Conservation (phyloP, 2,113 vertebrate species). For the Murina feae region DNA sequence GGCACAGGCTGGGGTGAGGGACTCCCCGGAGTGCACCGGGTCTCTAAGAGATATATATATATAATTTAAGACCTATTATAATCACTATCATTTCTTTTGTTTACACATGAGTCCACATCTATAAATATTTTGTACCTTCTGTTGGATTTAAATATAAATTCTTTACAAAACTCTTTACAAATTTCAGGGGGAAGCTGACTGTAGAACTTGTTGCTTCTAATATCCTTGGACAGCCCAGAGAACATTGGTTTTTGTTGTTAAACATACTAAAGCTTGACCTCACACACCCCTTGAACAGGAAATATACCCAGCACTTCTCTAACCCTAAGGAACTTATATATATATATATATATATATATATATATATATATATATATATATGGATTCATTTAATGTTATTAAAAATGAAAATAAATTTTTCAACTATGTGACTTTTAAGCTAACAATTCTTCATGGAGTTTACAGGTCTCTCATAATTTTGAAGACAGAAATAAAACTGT, state of each 20-base stretch:
- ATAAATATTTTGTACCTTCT: background rate
- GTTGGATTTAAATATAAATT: background rate
- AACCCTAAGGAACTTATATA: background rate
- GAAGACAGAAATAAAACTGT: slow-evolving; percentile 8
- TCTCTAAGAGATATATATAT: background rate
- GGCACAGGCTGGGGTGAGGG: too few species aligned
- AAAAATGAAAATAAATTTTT: background rate
- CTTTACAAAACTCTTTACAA: background rate
- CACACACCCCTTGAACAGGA: background rate
- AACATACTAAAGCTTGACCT: background rate
- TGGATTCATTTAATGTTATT: background rate
- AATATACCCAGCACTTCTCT: background rate
- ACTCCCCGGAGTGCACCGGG: too few species aligned
- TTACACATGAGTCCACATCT: background rate
- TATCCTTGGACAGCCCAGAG: background rate
- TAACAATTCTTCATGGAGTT: background rate
- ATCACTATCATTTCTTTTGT: background rate
- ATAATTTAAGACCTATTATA: background rate
- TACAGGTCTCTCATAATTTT: background rate
- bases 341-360: background rate
- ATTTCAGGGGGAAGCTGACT: background rate
- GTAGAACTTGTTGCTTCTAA: background rate
- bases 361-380: background rate
- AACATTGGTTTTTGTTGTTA: background rate
- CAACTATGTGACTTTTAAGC: background rate